Evolutionary conservation across 2,113 vertebrate genomes (phyloP).

Genomic region (Limanda limanda): DNA sequence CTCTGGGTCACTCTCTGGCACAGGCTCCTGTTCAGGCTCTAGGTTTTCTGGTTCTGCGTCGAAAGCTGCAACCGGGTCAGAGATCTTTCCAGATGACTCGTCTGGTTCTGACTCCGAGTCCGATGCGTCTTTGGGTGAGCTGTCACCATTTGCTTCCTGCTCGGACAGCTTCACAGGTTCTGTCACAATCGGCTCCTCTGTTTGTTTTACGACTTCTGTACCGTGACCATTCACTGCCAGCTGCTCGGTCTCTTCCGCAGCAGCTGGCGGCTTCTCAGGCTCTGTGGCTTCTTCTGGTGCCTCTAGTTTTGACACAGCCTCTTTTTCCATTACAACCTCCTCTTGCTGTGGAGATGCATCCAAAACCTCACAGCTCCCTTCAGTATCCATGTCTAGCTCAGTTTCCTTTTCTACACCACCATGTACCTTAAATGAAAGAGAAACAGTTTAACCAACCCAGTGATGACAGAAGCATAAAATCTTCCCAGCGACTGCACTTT

Average conservation of each 20-base stretch:
- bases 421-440: conserved; percentile 55
- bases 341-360: conserved; percentile 57
- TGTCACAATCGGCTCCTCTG: conserved; percentile 35
- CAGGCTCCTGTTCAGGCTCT: conserved; percentile 39
- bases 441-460: not conserved
- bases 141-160: conserved; percentile 20
- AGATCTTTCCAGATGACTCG: conserved; percentile 57
- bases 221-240: conserved; percentile 45
- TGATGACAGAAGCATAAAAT: not conserved
- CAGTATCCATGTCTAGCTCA: conserved; percentile 74
- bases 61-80: conserved; percentile 39
- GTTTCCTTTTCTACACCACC: conserved; percentile 52
- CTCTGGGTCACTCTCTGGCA: conserved; percentile 65
- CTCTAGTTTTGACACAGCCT: conserved; percentile 45
- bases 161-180: conserved; percentile 14
- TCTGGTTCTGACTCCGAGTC: conserved; percentile 47
- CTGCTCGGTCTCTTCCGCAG: conserved; percentile 43
- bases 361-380: conserved; percentile 66
- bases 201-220: conserved; percentile 15
- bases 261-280: conserved; percentile 65
- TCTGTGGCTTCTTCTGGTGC: conserved; percentile 36
- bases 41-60: conserved; percentile 46
- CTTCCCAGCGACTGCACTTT: too few relatives aligned
- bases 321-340: conserved; percentile 59
- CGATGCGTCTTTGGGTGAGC: conserved; percentile 12